phyloP scores from a whole-genome alignment of 2,113 vertebrate genomes.

The Emydocephalus ijimae region DNA sequence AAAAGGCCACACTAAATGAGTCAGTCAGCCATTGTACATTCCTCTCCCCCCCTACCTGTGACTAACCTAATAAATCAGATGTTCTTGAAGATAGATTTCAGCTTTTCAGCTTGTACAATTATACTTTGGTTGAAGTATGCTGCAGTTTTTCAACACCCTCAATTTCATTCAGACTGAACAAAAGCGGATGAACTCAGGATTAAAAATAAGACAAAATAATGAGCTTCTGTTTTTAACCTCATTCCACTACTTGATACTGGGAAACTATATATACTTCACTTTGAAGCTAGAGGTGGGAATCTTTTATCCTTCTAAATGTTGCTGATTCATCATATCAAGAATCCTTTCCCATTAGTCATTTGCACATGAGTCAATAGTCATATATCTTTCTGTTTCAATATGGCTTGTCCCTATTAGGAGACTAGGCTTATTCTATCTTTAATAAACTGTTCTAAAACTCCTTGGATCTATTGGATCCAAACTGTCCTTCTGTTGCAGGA shows the following conservation, averaged over 20 bases:
- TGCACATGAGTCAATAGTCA: background rate
- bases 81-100: background rate
- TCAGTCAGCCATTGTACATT: background rate
- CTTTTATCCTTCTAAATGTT: background rate
- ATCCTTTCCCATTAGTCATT: background rate
- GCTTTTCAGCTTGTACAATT: slow-evolving; percentile 7
- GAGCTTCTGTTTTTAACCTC: background rate
- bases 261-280: background rate
- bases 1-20: background rate
- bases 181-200: slow-evolving; percentile 8
- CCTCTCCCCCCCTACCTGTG: background rate
- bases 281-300: background rate
- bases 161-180: background rate
- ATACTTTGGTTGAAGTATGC: background rate
- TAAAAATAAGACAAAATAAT: background rate
- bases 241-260: slow-evolving; percentile 1
- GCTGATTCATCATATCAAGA: background rate
- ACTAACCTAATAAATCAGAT: background rate
- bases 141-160: background rate
- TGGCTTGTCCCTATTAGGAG: background rate
- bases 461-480: background rate
- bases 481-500: background rate
- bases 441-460: background rate
- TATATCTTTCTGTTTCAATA: background rate
- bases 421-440: background rate